Percentiles rank a stretch among this genome's conserved stretches.
Conservation (phyloP, 2,888 invertebrate genomes). For the Lepetodrilus schrolli region DNA sequence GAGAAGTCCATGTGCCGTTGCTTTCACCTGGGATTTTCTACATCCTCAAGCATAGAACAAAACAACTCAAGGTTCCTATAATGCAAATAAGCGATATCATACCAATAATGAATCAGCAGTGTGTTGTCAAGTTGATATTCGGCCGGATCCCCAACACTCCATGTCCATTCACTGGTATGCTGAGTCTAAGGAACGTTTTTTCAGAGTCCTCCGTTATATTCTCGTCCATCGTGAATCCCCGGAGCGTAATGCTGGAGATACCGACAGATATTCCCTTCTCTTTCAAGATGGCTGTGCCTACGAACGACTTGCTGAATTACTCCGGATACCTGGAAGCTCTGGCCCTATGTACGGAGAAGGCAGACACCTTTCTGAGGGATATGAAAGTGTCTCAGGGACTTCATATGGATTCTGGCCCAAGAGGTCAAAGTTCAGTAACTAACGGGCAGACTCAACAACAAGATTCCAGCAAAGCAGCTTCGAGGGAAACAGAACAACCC, state of each 20-base stretch:
- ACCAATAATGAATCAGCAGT: slow-evolving; percentile 51
- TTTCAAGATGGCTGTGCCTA: slow-evolving; percentile 54
- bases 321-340: slow-evolving; percentile 54
- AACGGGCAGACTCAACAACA: too few species aligned
- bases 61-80: slow-evolving; percentile 48
- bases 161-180: slow-evolving; percentile 63
- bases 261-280: slow-evolving; percentile 51
- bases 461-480: too few species aligned
- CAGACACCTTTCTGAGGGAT: slow-evolving; percentile 27
- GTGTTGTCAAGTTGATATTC: slow-evolving; percentile 61
- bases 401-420: too few species aligned
- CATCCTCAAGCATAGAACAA: slow-evolving; percentile 46
- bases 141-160: slow-evolving; percentile 62
- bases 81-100: slow-evolving; percentile 61
- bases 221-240: slow-evolving; percentile 57
- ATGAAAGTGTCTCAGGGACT: slow-evolving; percentile 7
- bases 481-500: too few species aligned
- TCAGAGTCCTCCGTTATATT: slow-evolving; percentile 61
- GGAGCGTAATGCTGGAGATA: slow-evolving; percentile 65
- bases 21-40: slow-evolving; percentile 59
- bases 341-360: slow-evolving; percentile 55
- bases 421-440: too few species aligned
- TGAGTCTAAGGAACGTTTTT: slow-evolving; percentile 56
- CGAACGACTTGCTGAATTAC: slow-evolving; percentile 45
- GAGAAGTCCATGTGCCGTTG: slow-evolving; percentile 59